Evolutionary conservation across 1,140 invertebrate genomes (phyloP), one percentile per base, ranked within the genome.

Genomic region (Stegodyphus mimosarum): DNA sequence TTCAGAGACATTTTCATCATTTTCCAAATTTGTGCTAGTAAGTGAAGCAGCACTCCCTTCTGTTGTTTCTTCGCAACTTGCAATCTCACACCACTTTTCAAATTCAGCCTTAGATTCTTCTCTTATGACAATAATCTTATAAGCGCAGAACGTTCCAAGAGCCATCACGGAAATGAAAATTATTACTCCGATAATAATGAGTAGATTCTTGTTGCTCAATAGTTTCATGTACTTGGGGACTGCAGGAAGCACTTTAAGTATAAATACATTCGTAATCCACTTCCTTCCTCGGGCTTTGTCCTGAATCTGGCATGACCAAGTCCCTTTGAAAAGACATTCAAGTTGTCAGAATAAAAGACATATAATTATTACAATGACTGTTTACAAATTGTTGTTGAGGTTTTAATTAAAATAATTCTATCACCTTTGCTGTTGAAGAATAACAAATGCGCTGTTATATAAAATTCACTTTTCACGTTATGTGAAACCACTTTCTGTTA

Each of bases 251-350:
- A 74, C 71, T 67, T 74, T 64, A 11, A 83, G 0, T 7, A 17
- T 48, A 4, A 74, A 7, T 6, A 53, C 15, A 50, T 83, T 83
- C 7, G 71, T 83, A 5, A 63, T 74, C 80, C 80, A 83, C 17
- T 33, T 52, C 50, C 60, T 72, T 2, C 60, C 49, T 73, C 17
- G 50, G 7, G 55, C 17, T 0, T 9, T 15, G 48, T 74, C 49
- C 9, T 0, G 55, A 7, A 83, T 55, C 53, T 66, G 17, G 18
- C 80, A 83, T 6, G 15, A 33, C 80, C 80, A 83, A 7, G 51
- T 18, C 15, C 80, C 80, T 83, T n/a, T 7, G 71, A 72, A 17
- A 71, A 71, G 2, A 49, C 48, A 10, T 11, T 7, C 48, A 51
- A 33, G 33, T 33, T 33, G 33, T 33, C 33, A 33, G 33, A 33